Evolutionary conservation across 2,113 vertebrate species (phyloP).

Genomic region (Benitochromis conjunctus): DNA sequence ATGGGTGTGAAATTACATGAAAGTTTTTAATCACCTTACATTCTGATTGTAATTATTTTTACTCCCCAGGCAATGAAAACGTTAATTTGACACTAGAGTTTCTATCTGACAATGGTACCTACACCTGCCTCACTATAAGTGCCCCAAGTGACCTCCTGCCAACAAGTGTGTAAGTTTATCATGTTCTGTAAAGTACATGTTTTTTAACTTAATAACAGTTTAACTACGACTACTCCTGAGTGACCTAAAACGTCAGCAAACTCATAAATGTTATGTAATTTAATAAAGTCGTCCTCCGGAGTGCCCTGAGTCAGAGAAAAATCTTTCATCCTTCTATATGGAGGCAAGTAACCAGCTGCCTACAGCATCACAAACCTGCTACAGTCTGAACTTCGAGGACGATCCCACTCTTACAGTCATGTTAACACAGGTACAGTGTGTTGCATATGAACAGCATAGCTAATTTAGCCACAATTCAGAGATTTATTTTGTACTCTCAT

Average conservation of each 20-base stretch:
- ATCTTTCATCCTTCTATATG: constrained; percentile 19
- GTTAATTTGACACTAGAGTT: constrained; percentile 43
- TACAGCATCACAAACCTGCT: constrained; percentile 48
- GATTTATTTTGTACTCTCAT: not conserved
- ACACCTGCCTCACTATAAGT: constrained; percentile 67
- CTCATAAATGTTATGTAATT: not conserved
- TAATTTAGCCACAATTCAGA: not conserved
- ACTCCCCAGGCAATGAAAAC: constrained; percentile 31
- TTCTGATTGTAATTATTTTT: not conserved
- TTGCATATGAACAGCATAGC: not conserved
- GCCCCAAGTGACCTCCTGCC: constrained; percentile 60
- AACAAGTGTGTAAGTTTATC: constrained; percentile 58
- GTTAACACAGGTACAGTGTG: constrained; percentile 66
- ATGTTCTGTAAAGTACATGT: not conserved
- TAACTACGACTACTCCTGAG: not conserved
- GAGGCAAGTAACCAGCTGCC: constrained; percentile 12
- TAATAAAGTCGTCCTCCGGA: constrained; percentile 52
- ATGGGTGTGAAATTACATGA: not conserved
- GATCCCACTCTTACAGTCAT: constrained; percentile 68
- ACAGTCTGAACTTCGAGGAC: constrained; percentile 50
- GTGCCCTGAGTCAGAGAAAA: constrained; percentile 46
- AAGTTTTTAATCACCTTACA: not conserved
- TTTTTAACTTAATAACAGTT: not conserved
- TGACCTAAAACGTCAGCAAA: not conserved
- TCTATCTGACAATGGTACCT: constrained; percentile 17